Percentiles rank a stretch among this genome's conserved stretches.
phyloP scores from a whole-genome alignment of 2,797 vertebrate genomes.

The Clangula hyemalis region DNA sequence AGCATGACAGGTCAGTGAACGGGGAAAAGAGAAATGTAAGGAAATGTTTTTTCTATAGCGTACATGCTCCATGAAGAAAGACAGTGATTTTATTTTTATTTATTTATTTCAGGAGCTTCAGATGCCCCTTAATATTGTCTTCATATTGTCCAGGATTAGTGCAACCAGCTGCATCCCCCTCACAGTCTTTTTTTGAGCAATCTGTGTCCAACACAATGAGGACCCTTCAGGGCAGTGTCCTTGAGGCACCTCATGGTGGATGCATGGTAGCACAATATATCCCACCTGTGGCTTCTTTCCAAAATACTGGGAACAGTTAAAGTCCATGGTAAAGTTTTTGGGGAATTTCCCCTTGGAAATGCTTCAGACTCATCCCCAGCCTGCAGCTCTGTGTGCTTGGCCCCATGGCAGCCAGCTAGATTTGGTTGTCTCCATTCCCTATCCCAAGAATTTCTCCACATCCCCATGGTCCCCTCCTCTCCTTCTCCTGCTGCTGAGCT shows the following conservation, averaged over 20 bases:
- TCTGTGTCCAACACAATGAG: accelerated
- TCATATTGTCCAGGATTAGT: not conserved
- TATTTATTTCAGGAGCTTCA: not conserved
- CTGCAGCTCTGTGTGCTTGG: not conserved
- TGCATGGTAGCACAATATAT: accelerated
- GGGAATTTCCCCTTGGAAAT: not conserved
- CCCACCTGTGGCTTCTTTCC: not conserved
- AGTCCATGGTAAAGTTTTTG: not conserved
- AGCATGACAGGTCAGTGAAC: not conserved
- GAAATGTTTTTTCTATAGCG: not conserved
- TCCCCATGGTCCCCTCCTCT: not conserved
- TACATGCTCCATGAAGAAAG: not conserved
- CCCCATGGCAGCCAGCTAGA: not conserved
- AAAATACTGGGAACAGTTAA: not conserved
- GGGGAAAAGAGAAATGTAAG: not conserved
- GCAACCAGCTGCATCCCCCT: not conserved
- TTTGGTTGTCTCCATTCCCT: not conserved
- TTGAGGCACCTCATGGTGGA: not conserved
- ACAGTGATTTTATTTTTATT: not conserved
- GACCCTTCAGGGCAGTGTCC: not conserved
- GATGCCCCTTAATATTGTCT: not conserved
- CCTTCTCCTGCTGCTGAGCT: no score
- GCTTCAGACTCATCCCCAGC: not conserved
- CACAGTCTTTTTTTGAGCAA: not conserved
- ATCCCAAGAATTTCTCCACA: not conserved